Conservation (phyloP, 2,888 invertebrate species). For the Stenodema calcarata region DNA sequence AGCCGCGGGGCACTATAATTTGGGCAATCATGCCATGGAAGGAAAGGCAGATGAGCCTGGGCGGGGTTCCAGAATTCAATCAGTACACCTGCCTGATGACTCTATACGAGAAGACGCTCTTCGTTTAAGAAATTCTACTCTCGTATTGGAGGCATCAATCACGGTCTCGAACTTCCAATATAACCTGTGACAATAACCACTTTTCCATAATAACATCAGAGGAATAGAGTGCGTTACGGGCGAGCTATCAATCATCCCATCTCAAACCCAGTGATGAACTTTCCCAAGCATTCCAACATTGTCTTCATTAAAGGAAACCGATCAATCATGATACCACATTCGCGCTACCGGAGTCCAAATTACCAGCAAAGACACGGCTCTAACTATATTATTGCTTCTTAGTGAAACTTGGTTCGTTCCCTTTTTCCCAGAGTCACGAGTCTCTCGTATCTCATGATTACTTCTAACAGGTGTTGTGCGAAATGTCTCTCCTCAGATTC, state of each 20-base stretch:
- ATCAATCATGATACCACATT: background rate
- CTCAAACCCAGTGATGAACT: background rate
- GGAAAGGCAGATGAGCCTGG: slow-evolving; percentile 22
- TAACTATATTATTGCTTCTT: background rate
- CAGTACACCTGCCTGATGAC: slow-evolving; percentile 34
- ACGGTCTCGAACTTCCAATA: background rate
- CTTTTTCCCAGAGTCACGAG: background rate
- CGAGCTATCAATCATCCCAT: background rate
- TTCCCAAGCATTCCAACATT: background rate
- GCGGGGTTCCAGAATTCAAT: slow-evolving; percentile 24
- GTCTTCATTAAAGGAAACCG: background rate
- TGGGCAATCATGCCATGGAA: slow-evolving; percentile 25
- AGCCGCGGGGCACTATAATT: slow-evolving; percentile 23
- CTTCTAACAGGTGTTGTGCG: background rate
- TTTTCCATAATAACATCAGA: background rate
- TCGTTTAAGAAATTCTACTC: background rate
- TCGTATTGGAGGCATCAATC: background rate
- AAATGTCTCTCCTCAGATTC: background rate
- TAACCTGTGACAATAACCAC: background rate
- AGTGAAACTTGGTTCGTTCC: background rate
- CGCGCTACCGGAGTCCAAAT: background rate
- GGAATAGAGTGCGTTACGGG: background rate
- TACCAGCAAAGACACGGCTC: background rate
- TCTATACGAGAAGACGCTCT: background rate
- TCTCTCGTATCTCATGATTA: background rate